A percentile compares a stretch with the other conserved stretches of the same genome.
phyloP scores from a whole-genome alignment of 2,888 invertebrate genomes.

The Craniophora ligustri region DNA sequence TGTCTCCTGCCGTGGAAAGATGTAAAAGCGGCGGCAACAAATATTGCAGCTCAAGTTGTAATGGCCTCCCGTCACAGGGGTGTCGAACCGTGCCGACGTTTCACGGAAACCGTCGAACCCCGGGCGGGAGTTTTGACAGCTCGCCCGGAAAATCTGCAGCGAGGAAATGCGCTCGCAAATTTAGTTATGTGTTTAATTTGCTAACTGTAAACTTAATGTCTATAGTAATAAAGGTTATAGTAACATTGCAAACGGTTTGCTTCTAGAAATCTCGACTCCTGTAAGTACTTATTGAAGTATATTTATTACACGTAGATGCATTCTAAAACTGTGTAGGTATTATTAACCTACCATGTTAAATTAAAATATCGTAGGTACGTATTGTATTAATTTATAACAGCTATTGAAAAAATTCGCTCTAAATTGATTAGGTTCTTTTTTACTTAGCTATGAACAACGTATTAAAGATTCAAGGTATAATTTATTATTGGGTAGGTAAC shows the following conservation, averaged over 20 bases:
- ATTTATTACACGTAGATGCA: too few species aligned
- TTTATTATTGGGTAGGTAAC: neutral
- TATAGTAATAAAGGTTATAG: slow-evolving; percentile 44
- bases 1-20: slow-evolving; percentile 46
- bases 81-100: slow-evolving; percentile 73
- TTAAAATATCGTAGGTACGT: neutral
- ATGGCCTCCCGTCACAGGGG: slow-evolving; percentile 62
- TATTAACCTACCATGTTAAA: neutral
- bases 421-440: neutral
- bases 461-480: neutral
- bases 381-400: neutral
- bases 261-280: slow-evolving; percentile 33
- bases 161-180: slow-evolving; percentile 67
- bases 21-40: slow-evolving; percentile 26
- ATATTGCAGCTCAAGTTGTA: slow-evolving; percentile 64
- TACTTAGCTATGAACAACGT: neutral
- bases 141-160: slow-evolving; percentile 80
- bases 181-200: slow-evolving; percentile 42
- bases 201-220: slow-evolving; percentile 52
- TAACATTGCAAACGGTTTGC: slow-evolving; percentile 6
- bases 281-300: too few species aligned
- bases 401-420: neutral
- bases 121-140: slow-evolving; percentile 78
- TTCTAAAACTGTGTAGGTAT: too few species aligned
- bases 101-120: slow-evolving; percentile 75